Percentiles rank a stretch among this genome's conserved stretches.
Evolutionary conservation across 2,113 vertebrate species (phyloP).

Genomic region (Syrrhaptes paradoxus): DNA sequence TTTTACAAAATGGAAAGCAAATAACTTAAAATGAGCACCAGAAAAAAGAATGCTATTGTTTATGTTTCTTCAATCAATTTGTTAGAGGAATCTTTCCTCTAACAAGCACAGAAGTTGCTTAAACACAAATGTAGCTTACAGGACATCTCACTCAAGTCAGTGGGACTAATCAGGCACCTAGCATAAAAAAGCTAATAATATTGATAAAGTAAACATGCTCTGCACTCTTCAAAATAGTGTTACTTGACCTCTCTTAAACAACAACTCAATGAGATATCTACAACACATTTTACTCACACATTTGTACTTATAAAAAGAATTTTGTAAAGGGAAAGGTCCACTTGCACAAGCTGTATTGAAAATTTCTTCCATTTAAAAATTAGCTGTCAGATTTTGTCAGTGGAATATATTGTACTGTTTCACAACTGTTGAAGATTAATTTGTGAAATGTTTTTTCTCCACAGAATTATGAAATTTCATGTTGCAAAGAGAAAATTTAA

Average conservation of each 20-base stretch:
- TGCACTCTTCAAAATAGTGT: neutral
- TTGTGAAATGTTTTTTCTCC: neutral
- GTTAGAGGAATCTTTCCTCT: neutral
- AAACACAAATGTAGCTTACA: neutral
- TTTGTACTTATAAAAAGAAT: neutral
- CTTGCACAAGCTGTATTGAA: neutral
- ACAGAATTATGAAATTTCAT: conserved; percentile 98
- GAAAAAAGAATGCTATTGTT: neutral
- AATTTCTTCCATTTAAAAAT: neutral
- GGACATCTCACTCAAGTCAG: neutral
- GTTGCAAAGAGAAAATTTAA: conserved; percentile 98
- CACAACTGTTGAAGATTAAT: neutral
- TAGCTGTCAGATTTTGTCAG: neutral
- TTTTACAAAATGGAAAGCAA: neutral
- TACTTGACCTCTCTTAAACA: neutral
- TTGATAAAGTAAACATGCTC: neutral
- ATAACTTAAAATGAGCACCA: neutral
- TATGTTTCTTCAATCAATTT: accelerated
- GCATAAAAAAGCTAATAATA: neutral
- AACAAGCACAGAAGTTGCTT: neutral
- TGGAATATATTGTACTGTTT: neutral
- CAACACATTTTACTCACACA: neutral
- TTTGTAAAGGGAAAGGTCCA: neutral
- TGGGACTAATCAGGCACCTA: neutral
- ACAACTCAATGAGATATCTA: neutral